Base-by-base conservation (phyloP, 2,888 invertebrate genomes). In the Drosophila putrida region DNA sequence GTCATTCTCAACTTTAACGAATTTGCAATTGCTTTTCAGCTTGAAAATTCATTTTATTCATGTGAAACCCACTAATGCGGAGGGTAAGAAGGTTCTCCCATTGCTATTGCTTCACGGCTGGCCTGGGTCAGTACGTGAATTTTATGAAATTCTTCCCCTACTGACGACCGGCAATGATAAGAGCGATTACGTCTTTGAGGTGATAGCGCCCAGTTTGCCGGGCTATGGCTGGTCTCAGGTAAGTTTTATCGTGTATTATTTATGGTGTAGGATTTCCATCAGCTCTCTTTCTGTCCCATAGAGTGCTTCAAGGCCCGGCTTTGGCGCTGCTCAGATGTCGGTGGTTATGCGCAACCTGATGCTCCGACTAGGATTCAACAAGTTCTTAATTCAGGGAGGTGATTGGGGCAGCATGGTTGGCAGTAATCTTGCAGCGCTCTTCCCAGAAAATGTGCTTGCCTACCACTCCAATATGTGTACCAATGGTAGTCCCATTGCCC, bases 81-180 rank as follows among this genome's bases (percentile, higher is more conserved):
- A 69, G 68, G 90, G 92, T 70, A 89, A 93, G 36, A 92, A 92
- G 77, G 93, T 95, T 2, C 77, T 95, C 0, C 96, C 97, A 0
- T 74, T 98, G 9, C 90, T 97, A 4, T 62, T 98, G 47, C 90
- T 96, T 13, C 97, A 97, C 79, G 97, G 97, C 20, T 97, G 97
- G 97, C 98, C 97, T 0, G 96, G 97, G 2, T 96, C 96, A 0
- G 92, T 97, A 1, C 94, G 95, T 4, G 97, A 97, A 91, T 97
- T 97, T 91, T 95, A 96, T 88, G 95, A 95, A 59, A 91, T 96
- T 15, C 95, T 96, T 58, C 96, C 96, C 0, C 83, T 94, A 62
- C 90, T 96, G 36, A 95, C 94, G 0, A 93, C 93, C 0, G 93
- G 93, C 0, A 92, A 91, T 5, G 85, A 92, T 0, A 93, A 93